Evolutionary conservation across 2,113 vertebrate genomes (phyloP), one percentile per base, ranked within the genome.

Genomic region (Caloenas nicobarica): DNA sequence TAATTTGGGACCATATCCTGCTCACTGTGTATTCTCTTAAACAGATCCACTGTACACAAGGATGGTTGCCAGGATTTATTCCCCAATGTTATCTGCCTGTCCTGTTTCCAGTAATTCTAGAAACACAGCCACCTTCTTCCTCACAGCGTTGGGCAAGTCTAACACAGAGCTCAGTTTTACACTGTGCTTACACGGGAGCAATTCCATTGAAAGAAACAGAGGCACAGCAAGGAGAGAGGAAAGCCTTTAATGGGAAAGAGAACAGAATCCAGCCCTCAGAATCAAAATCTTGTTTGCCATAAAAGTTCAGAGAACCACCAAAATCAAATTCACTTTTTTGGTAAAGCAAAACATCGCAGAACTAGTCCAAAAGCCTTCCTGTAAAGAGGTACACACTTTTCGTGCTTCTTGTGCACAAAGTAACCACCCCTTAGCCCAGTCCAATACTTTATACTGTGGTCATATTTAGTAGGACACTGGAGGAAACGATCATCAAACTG

Each of bases 341-440:
- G 68, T 81, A 85, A 95, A 96, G 88, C 56, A 88, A 78, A 97
- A 73, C 26, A 46, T 83, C 84, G 97, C 90, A 82, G 83, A 92
- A 94, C 42, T 56, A 83, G 71, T 93, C 89, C 91, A 95, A 96
- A 96, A 96, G 66, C 65, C 51, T 85, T 87, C 36, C 74, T 92
- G 50, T 14, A 48, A 85, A 96, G 72, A 91, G 48, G 73, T 50
- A 88, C 10, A 34, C 26, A 84, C 2, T 94, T 89, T 28, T 79
- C 90, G 89, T 29, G 33, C 40, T 95, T 94, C 89, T 94, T 87
- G 53, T 89, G 86, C 81, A 88, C n/a, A 81, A 93, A 94, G 11
- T 19, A 65, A 73, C 50, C 71, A 53, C 17, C 21, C 33, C 34
- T 62, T 25, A 74, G 44, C 22, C 34, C 38, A 50, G n/a, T 50